A percentile compares a stretch with the other conserved stretches of the same genome.
phyloP scores from a whole-genome alignment of 2,113 vertebrate genomes.

The Limanda limanda region DNA sequence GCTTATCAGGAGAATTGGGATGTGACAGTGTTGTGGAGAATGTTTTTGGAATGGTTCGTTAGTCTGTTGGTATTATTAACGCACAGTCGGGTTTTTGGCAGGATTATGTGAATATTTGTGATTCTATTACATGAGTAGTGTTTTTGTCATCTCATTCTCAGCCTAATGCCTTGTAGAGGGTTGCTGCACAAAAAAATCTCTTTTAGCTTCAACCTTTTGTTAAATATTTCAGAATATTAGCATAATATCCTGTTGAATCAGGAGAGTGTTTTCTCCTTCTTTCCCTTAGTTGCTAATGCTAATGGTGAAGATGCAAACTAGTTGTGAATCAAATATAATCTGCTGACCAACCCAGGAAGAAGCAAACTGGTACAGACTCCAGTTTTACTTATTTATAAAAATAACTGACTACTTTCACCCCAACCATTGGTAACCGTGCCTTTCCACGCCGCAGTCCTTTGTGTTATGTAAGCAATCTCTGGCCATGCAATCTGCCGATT shows the following conservation, averaged over 20 bases:
- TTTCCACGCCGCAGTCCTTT: too few species aligned
- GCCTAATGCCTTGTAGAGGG: not conserved
- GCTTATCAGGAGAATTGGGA: conserved; percentile 48
- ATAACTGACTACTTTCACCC: too few species aligned
- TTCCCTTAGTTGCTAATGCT: too few species aligned
- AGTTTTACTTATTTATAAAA: too few species aligned
- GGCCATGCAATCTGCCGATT: not conserved
- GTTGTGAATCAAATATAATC: not conserved
- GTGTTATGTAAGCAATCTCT: not conserved
- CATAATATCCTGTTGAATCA: too few species aligned
- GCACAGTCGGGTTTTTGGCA: conserved; percentile 10
- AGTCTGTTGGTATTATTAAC: conserved; percentile 25
- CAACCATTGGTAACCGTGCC: too few species aligned
- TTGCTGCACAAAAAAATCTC: not conserved
- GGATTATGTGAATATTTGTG: conserved; percentile 9
- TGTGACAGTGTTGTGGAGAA: conserved; percentile 5
- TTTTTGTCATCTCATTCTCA: conserved; percentile 15
- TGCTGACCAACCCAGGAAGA: not conserved
- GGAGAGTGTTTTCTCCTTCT: too few species aligned
- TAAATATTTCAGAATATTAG: not conserved
- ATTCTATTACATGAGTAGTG: conserved; percentile 15
- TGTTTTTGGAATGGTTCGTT: conserved; percentile 21
- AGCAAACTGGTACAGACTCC: not conserved
- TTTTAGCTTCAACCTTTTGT: not conserved
- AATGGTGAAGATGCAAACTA: too few species aligned